Base-by-base conservation (phyloP, 2,888 invertebrate genomes). In the Eulithis prunata region DNA sequence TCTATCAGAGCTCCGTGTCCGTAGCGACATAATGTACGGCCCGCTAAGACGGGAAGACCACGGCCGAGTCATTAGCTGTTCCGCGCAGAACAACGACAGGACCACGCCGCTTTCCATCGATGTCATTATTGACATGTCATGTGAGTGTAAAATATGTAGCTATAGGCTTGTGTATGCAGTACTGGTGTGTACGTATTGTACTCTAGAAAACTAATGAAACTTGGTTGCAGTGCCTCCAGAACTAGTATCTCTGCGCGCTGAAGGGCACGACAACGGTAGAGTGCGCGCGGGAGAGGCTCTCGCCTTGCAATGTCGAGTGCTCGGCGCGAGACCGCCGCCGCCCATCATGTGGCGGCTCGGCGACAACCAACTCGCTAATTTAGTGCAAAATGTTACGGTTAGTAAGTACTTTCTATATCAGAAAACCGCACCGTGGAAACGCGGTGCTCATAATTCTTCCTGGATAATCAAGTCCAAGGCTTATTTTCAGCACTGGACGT, bases 21-120 rank as follows among this genome's bases (percentile, higher is more conserved):
- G 94, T 75, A 95, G 95, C 80, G 94, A 95, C 71, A 86, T 96
- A 49, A 90, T 92, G 64, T 91, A 95, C 79, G 94, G 94, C 38
- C 94, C 94, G 54, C 89, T 96, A 62, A 93, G 94, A 72, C 91
- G 95, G 46, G 94, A 94, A 73, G 95, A 96, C 86, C 94, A 96
- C 65, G 94, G 95, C 79, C 87, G 92, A 71, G 91, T 95, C 75
- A 93, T 96, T 88, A 94, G 94, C 1, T 96, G 96, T 82, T 94
- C 94, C 77, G 96, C 96, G 52, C 90, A 94, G 73, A 96, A 96
- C 88, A 96, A 96, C 85, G 94, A 96, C 76, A 90, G 94, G 78
- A 95, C 95, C 53, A 84, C 93, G 62, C 96, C 96, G 62, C 93
- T 96, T 72, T 94, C 94, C 69, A 95, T 95, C 71, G 94, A 95